Conservation (phyloP, 2,113 vertebrate species). For the Picathartes gymnocephalus region DNA sequence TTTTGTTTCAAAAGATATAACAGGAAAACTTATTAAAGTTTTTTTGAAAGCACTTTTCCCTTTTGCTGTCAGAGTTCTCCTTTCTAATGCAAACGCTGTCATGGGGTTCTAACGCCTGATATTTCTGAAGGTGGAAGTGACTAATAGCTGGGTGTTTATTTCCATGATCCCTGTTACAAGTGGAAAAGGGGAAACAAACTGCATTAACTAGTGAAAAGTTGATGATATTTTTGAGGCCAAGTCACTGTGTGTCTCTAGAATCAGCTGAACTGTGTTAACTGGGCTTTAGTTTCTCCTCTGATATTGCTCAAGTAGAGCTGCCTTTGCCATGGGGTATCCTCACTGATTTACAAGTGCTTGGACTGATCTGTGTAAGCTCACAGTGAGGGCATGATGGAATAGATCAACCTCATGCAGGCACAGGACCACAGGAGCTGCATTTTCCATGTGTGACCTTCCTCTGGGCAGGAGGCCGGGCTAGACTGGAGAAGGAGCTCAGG, state of each 20-base stretch:
- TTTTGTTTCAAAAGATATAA: not conserved
- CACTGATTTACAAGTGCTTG: not conserved
- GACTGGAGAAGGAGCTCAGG: not conserved
- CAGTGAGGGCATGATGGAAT: not conserved
- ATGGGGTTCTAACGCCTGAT: not conserved
- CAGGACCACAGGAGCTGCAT: not conserved
- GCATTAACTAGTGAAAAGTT: not conserved
- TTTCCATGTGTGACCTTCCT: not conserved
- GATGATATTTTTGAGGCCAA: not conserved
- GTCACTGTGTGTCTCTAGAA: not conserved
- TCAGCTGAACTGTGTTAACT: not conserved
- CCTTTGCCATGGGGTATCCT: not conserved
- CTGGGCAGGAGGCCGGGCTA: not conserved
- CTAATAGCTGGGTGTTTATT: slow-evolving; percentile 39
- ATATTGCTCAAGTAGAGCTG: not conserved
- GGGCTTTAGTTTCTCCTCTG: not conserved
- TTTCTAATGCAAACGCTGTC: not conserved
- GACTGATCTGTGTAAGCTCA: not conserved
- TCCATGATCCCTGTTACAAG: not conserved
- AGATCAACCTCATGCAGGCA: not conserved
- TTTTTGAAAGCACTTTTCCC: not conserved
- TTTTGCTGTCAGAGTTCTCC: not conserved
- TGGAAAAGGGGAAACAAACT: not conserved
- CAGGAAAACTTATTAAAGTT: not conserved
- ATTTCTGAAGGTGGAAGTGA: slow-evolving; percentile 53